Base-by-base conservation (phyloP, 2,888 invertebrate genomes). In the Oscheius sp. region DNA sequence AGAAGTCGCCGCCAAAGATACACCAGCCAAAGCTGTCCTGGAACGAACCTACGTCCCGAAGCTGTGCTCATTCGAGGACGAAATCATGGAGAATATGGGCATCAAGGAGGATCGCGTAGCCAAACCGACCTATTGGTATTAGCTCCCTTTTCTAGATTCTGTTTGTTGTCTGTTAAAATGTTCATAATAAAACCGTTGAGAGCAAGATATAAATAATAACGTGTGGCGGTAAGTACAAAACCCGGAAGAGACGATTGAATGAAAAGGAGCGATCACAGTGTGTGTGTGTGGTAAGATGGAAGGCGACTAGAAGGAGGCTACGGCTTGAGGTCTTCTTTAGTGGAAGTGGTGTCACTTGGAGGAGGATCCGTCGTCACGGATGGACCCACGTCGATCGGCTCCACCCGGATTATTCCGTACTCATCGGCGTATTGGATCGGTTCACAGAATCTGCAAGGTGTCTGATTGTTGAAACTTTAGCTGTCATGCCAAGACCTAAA, bases 1-100 rank as follows among this genome's bases (percentile, higher is more conserved):
- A 87, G 87, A 87, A 77, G 84, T 80, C 7, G 82, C 78, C 59
- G 83, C 33, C 2, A 68, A 68, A 29, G 88, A 88, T 74, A 88
- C 88, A 4, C 78, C 82, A 10, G 77, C 86, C 1, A 79, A 83
- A 21, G 68, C 53, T 7, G 87, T 79, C n/a, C 80, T 88, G 7
- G 77, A 84, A 66, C 68, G 82, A 37, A 88, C 88, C 0, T 88
- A 87, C 66, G 68, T 79, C 11, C 88, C 88, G 9, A 82, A 85
- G 70, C 70, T 86, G 62, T 79, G 78, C 42, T 85, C 86, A 32
- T 87, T 87, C 73, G 85, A 87, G 71, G 81, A 85, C 33, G 88
- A 88, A 77, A 82, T 88, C 11, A 80, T 77, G 74, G 76, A 88
- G 48, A 77, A 76, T 32, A 76, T 82, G 73, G 84, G 84, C 51